phyloP scores from a whole-genome alignment of 2,797 vertebrate genomes.

The Periparus ater region DNA sequence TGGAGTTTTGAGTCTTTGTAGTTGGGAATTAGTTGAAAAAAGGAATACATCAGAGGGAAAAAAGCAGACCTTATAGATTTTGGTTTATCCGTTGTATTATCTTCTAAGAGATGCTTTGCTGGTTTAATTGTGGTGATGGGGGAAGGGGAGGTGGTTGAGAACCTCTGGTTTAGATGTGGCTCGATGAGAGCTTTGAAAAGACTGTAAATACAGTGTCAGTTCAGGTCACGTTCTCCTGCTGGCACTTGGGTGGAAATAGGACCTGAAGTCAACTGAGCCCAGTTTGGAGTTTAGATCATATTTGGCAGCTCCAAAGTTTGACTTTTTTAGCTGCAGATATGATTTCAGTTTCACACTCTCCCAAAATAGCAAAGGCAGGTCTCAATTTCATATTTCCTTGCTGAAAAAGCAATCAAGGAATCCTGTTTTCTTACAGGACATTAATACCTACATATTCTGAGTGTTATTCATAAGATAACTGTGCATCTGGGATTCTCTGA shows the following conservation, averaged over 20 bases:
- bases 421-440: neutral
- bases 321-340: slow-evolving; percentile 59
- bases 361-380: slow-evolving; percentile 33
- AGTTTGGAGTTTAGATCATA: slow-evolving; percentile 34
- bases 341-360: slow-evolving; percentile 52
- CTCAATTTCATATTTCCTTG: slow-evolving; percentile 41
- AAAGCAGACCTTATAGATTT: neutral
- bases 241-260: slow-evolving; percentile 29
- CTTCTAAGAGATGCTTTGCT: slow-evolving; percentile 19
- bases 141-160: neutral
- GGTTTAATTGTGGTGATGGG: neutral
- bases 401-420: slow-evolving; percentile 3
- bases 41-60: neutral
- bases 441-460: neutral
- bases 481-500: neutral
- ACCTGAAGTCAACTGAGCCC: slow-evolving; percentile 17
- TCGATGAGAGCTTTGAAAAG: neutral
- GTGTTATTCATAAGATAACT: neutral
- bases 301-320: slow-evolving; percentile 33
- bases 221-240: slow-evolving; percentile 30
- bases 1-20: slow-evolving; percentile 27
- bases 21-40: slow-evolving; percentile 38
- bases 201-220: neutral
- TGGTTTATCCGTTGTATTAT: neutral
- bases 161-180: slow-evolving; percentile 42